Percentiles rank a stretch among this genome's conserved stretches.
Conservation (phyloP, 1,140 invertebrate species). For the Chlorops oryzae region DNA sequence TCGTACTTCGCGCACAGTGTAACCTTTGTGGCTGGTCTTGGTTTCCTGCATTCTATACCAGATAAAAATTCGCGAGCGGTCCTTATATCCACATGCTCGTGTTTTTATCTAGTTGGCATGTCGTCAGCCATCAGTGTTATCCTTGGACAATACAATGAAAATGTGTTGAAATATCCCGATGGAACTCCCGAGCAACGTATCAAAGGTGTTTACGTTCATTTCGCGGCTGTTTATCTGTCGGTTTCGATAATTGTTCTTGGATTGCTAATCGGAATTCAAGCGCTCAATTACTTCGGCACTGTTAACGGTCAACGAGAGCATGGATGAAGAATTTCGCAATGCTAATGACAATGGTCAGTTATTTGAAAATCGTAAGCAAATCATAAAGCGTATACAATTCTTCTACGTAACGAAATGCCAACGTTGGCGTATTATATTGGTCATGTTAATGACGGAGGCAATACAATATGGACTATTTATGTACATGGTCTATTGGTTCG, state of each 20-base stretch:
- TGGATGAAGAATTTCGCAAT: conserved; percentile 40
- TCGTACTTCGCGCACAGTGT: conserved; percentile 39
- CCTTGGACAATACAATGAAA: conserved; percentile 26
- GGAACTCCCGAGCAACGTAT: conserved; percentile 22
- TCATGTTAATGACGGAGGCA: conserved; percentile 37
- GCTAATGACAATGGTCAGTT: conserved; percentile 40
- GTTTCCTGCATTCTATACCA: conserved; percentile 35
- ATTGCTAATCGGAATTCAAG: conserved; percentile 34
- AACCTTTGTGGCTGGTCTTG: conserved; percentile 38
- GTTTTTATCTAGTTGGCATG: conserved; percentile 37
- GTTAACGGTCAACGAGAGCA: conserved; percentile 34
- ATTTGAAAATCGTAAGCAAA: conserved; percentile 31
- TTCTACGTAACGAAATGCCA: conserved; percentile 44
- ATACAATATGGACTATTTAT: conserved; percentile 39
- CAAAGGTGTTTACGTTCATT: conserved; percentile 37
- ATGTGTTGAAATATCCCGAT: conserved; percentile 17
- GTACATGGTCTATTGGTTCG: conserved; percentile 40
- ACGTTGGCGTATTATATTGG: conserved; percentile 34
- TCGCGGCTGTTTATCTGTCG: conserved; percentile 35
- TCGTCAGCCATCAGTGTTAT: conserved; percentile 36
- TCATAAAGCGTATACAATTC: conserved; percentile 39
- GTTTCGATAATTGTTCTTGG: conserved; percentile 27
- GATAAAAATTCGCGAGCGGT: conserved; percentile 27
- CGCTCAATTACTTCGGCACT: conserved; percentile 30
- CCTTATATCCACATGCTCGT: conserved; percentile 30